Base-by-base conservation (phyloP, 2,888 invertebrate genomes). In the Aplocera efformata region DNA sequence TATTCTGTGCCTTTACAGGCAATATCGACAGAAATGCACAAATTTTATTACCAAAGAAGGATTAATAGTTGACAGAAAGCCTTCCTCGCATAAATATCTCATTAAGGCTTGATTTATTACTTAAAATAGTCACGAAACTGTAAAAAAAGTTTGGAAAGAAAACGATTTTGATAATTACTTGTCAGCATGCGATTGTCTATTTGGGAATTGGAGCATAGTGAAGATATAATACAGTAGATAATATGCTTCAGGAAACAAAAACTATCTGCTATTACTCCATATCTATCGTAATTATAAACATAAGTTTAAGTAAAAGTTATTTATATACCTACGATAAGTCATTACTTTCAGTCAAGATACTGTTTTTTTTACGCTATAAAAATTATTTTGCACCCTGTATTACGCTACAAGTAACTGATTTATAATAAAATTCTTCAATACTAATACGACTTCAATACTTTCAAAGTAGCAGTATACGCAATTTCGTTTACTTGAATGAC, bases 171-270 rank as follows among this genome's bases (percentile, higher is more conserved):
- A 85, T 88, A 88, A 88, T 88, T 88, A 88, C 80, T 85, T 82
- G 75, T 67, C 79, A 80, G 72, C 88, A 88, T 88, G 88, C 88
- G 82, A 88, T 79, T 84, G 82, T 85, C 84, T 86, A 80, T 84
- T 79, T 67, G 74, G 67, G 67, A 63, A 63, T 56, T 61, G 62
- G 69, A 42, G 37, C 67, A 60, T 63, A 67, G 66, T 79, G 81
- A 76, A 79, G 79, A 79, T 67, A 65, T 58, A 66, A 79, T 77
- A 60, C 81, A 79, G 79, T 78, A 68, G 53, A 65, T 70, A 73
- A 83, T 83, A 82, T 82, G 81, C n/a, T n/a, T n/a, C n/a, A n/a
- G n/a, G n/a, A n/a, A n/a, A n/a, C n/a, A n/a, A n/a, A n/a, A n/a
- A n/a, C n/a, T n/a, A n/a, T n/a, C n/a, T n/a, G n/a, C n/a, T n/a